A percentile compares a stretch with the other conserved stretches of the same genome.
Conservation (phyloP, 2,113 vertebrate species). For the Heterochromis multidens region DNA sequence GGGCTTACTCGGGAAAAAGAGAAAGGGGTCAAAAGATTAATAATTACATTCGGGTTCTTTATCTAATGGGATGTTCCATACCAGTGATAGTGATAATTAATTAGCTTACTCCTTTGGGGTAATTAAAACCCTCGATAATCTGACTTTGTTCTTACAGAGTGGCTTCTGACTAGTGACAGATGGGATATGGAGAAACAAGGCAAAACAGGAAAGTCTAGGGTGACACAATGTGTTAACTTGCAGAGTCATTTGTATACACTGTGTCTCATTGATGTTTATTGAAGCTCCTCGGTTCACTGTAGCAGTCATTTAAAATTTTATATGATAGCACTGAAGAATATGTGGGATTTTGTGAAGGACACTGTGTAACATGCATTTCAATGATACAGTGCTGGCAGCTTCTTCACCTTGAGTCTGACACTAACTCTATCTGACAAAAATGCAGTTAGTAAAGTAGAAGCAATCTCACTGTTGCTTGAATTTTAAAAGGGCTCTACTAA, state of each 20-base stretch:
- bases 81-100: slow-evolving; percentile 61
- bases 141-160: slow-evolving; percentile 59
- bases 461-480: not conserved
- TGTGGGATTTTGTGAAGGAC: not conserved
- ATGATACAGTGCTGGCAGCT: not conserved
- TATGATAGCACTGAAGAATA: not conserved
- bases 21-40: slow-evolving; percentile 45
- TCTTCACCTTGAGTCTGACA: slow-evolving; percentile 18
- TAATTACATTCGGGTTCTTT: slow-evolving; percentile 52
- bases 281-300: not conserved
- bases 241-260: not conserved
- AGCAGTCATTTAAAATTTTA: not conserved
- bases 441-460: not conserved
- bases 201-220: not conserved
- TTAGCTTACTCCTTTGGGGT: slow-evolving; percentile 53
- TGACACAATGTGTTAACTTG: slow-evolving; percentile 1
- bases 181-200: slow-evolving; percentile 14
- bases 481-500: not conserved
- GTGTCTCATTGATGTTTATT: not conserved
- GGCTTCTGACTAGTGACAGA: slow-evolving; percentile 32
- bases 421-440: not conserved
- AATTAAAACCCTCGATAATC: slow-evolving; percentile 63
- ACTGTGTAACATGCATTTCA: not conserved
- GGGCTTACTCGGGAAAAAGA: slow-evolving; percentile 23
- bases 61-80: slow-evolving; percentile 56